These are phyloP conservation scores for Apotomis betuletana DNA, from an alignment of 2,888 invertebrate species.

Conservation along the genomic window DNA sequence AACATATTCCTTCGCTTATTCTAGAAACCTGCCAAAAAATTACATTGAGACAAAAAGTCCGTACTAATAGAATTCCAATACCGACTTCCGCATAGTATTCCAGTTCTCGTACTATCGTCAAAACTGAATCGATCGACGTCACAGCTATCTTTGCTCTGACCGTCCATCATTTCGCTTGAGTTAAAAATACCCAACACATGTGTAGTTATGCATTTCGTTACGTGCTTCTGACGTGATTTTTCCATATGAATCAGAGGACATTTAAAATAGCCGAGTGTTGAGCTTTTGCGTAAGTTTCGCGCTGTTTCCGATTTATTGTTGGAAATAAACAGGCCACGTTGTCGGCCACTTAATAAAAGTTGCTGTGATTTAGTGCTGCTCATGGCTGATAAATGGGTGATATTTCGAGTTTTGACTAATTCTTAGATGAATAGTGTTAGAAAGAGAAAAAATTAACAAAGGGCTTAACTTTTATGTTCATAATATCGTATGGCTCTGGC, in stretches of 20 bases:
- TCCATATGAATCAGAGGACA: conserved; percentile 57
- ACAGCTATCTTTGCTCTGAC: conserved; percentile 28
- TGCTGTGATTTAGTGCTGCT: background rate
- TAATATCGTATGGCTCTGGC: no score
- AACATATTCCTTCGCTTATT: no score
- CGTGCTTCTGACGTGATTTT: conserved; percentile 53
- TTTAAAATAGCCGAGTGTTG: conserved; percentile 58
- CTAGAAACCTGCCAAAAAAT: no score
- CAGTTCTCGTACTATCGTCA: conserved; percentile 5
- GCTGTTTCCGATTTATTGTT: conserved; percentile 25
- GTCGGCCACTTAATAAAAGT: conserved; percentile 24
- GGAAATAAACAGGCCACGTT: conserved; percentile 10
- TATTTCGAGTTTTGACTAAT: conserved; percentile 14
- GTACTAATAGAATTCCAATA: background rate
- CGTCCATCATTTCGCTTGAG: conserved; percentile 29
- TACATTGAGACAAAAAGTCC: background rate
- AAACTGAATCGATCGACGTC: conserved; percentile 24
- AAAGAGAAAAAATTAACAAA: background rate
- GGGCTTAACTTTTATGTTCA: no score
- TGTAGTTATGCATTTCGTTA: conserved; percentile 44
- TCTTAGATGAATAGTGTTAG: background rate
- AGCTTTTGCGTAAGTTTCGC: conserved; percentile 53
- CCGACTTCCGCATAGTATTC: conserved; percentile 3
- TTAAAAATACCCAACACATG: conserved; percentile 35
- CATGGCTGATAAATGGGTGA: background rate